Base-by-base conservation (phyloP, 2,888 invertebrate genomes). In the Calliscelio sp. region DNA sequence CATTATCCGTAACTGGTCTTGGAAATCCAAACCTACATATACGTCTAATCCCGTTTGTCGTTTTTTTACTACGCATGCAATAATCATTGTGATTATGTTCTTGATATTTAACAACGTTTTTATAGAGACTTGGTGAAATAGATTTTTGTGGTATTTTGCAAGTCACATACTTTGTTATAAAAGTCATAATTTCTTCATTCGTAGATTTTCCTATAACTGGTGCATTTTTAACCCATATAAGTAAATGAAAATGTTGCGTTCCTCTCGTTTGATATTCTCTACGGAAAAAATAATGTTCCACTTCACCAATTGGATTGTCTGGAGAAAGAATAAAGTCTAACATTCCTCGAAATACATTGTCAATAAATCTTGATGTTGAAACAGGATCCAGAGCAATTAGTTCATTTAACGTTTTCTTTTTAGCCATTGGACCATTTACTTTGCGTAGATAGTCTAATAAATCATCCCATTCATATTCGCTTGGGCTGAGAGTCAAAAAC, bases 151-250 rank as follows among this genome's bases (percentile, higher is more conserved):
- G 59, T 10, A 59, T 59, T 38, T 38, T 59, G 32, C 59, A 28
- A 28, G 28, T 28, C 2, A 57, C 18, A 18, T 35, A 35, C 35
- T 57, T 57, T 18, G 1, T 16, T n/a, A 55, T 55, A 55, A 55
- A 57, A 18, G 6, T 18, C 14, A 18, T 14, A 2, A 57, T 14
- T 35, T 57, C 57, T 57, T 57, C 57, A 57, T 35, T 88, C 85
- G 88, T 68, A 14, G 86, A 85, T 53, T 77, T 44, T 61, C 87
- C 87, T 28, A 88, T 80, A 11, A 87, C 86, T 6, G 89, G 88
- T 14, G 88, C 88, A 79, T 87, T 82, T 82, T 91, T 84, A 1
- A 90, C 87, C 90, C 90, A 91, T 66, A 91, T 82, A 66, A 90
- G 80, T 10, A 87, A 61, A 84, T 89, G 87, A 59, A 86, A 88